A percentile compares a stretch with the other conserved stretches of the same genome.
Conservation (phyloP, 2,797 vertebrate genomes). For the Chaetophractus vellerosus region DNA sequence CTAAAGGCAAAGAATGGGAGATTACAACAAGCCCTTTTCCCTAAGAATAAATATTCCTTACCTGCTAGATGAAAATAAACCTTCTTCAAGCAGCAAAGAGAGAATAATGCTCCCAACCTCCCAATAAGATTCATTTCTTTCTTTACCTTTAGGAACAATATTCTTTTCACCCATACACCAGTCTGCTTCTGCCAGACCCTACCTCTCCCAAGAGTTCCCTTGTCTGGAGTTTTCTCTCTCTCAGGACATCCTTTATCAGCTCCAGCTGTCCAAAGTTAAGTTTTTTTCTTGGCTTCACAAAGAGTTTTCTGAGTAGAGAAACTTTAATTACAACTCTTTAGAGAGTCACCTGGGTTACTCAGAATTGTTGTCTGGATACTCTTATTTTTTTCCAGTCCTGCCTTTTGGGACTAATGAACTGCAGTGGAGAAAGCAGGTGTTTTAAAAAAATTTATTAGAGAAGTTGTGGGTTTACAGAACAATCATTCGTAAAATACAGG, state of each 20-base stretch:
- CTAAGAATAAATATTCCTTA: slow-evolving; percentile 4
- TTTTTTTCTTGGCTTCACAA: slow-evolving; percentile 19
- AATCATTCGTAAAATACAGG: too few species aligned
- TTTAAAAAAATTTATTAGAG: background rate
- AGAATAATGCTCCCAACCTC: background rate
- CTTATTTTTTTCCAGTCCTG: background rate
- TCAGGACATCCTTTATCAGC: slow-evolving; percentile 57
- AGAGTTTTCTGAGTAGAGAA: slow-evolving; percentile 45
- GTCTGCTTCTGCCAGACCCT: slow-evolving; percentile 38
- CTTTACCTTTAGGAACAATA: slow-evolving; percentile 37
- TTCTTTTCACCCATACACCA: slow-evolving; percentile 29
- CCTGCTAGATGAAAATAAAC: background rate
- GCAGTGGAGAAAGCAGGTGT: slow-evolving; percentile 23
- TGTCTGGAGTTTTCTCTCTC: slow-evolving; percentile 73
- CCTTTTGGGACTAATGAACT: slow-evolving; percentile 42
- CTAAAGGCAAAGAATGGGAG: background rate
- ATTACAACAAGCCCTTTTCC: background rate
- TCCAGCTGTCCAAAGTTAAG: slow-evolving; percentile 70
- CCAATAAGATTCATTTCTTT: background rate
- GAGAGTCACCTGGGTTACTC: slow-evolving; percentile 61
- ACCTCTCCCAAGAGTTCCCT: slow-evolving; percentile 55
- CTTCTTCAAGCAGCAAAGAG: background rate
- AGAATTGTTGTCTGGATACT: background rate
- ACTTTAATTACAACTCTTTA: slow-evolving; percentile 65
- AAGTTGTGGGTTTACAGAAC: too few species aligned